Percentiles rank a stretch among this genome's conserved stretches.
These are phyloP conservation scores for Enteromius radiatus DNA, from an alignment of 2,797 vertebrate species.

Conservation along the genomic window DNA sequence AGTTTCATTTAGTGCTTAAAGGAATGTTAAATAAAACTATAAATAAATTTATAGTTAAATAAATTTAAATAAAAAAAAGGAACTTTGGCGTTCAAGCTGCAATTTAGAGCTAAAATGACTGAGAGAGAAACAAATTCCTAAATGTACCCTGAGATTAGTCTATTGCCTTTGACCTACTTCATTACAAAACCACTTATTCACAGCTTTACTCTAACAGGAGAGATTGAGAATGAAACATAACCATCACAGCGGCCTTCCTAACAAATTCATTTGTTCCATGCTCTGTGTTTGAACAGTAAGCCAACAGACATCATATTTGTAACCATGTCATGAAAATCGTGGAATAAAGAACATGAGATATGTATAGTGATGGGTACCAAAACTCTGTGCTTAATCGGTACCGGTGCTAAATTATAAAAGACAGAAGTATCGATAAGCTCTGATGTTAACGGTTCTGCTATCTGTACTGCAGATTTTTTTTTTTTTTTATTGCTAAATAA, in stretches of 20 bases:
- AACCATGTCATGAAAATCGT: neutral
- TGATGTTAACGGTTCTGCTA: no score
- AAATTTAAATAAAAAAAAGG: neutral
- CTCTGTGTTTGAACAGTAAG: neutral
- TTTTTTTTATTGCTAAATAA: no score
- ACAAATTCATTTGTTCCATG: neutral
- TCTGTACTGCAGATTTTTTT: no score
- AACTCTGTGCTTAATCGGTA: no score
- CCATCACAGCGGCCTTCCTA: neutral
- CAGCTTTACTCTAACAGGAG: constrained; percentile 14
- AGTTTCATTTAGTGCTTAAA: neutral
- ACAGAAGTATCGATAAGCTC: no score
- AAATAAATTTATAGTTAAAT: neutral
- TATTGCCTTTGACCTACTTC: constrained; percentile 48
- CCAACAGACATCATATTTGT: neutral
- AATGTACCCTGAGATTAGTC: constrained; percentile 44
- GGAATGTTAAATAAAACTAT: neutral
- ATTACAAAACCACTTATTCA: constrained; percentile 48
- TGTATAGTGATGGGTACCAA: no score
- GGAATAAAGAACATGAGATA: neutral
- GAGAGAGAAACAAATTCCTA: constrained; percentile 20
- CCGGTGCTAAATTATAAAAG: no score
- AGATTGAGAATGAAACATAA: constrained; percentile 39
- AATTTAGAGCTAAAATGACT: constrained; percentile 11
- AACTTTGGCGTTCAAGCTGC: neutral